phyloP scores from a whole-genome alignment of 1,140 invertebrate species.

The Drosophila repleta region DNA sequence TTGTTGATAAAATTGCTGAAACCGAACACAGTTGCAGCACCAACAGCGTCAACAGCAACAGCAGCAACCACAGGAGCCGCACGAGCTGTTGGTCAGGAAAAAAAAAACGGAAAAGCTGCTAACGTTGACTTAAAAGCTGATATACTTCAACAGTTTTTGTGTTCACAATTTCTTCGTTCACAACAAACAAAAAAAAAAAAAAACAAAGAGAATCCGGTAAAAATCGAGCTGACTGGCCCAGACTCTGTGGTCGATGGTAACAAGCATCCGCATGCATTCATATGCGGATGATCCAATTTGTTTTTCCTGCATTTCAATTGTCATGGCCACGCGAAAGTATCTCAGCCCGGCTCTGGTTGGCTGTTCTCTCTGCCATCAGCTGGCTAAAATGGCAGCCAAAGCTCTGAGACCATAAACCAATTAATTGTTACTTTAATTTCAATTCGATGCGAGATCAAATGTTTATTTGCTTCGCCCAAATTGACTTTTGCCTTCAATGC shows the following conservation, averaged over 20 bases:
- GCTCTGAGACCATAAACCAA: background rate
- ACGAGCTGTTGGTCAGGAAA: conserved; percentile 12
- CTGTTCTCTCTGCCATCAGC: background rate
- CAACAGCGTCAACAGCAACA: conserved; percentile 1
- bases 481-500: too few relatives aligned
- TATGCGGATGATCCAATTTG: conserved; percentile 28
- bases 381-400: background rate
- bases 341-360: conserved; percentile 2
- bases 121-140: conserved; percentile 26
- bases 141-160: conserved; percentile 13
- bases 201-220: background rate
- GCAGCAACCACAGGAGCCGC: conserved; percentile 1
- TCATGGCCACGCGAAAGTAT: conserved; percentile 18
- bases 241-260: conserved; percentile 8
- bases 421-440: background rate
- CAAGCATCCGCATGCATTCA: conserved; percentile 25
- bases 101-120: conserved; percentile 13
- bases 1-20: conserved; percentile 28
- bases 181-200: background rate
- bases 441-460: background rate
- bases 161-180: too few relatives aligned
- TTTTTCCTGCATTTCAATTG: conserved; percentile 46
- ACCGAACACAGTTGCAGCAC: background rate
- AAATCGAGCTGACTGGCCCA: conserved; percentile 13
- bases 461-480: too few relatives aligned